Conservation (phyloP, 1,140 invertebrate species). For the Cephus cinctus region DNA sequence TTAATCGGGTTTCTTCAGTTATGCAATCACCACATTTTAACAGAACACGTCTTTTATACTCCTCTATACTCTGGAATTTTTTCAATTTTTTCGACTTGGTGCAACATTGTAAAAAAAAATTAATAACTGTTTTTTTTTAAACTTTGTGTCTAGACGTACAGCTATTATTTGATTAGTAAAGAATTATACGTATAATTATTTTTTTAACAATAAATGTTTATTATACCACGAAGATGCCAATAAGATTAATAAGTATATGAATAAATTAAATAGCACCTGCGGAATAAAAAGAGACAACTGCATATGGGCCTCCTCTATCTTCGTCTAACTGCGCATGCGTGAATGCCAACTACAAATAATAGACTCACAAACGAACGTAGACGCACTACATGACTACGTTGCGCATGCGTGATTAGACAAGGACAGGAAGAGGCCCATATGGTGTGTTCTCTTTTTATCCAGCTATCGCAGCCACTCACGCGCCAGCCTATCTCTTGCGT, state of each 20-base stretch:
- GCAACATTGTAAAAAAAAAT: background rate
- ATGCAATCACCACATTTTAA: background rate
- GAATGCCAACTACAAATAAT: too few relatives aligned
- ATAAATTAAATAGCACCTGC: background rate
- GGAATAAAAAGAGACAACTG: background rate
- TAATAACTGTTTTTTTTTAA: background rate
- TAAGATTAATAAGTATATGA: background rate
- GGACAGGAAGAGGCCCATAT: too few relatives aligned
- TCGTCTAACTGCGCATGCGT: background rate
- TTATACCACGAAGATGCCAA: background rate
- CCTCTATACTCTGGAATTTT: background rate
- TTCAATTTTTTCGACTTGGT: background rate
- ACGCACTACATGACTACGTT: too few relatives aligned
- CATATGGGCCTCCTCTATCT: constrained; percentile 1
- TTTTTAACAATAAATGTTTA: background rate
- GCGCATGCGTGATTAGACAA: too few relatives aligned
- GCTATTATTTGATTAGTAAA: background rate
- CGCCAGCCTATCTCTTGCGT: too few relatives aligned
- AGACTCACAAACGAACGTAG: too few relatives aligned
- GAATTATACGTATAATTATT: background rate
- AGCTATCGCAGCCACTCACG: too few relatives aligned
- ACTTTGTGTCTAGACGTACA: background rate
- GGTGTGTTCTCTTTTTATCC: too few relatives aligned
- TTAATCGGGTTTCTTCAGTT: background rate
- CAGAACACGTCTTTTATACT: background rate